Evolutionary conservation across 2,888 invertebrate species (phyloP).

Genomic region (Drosophila cognata): DNA sequence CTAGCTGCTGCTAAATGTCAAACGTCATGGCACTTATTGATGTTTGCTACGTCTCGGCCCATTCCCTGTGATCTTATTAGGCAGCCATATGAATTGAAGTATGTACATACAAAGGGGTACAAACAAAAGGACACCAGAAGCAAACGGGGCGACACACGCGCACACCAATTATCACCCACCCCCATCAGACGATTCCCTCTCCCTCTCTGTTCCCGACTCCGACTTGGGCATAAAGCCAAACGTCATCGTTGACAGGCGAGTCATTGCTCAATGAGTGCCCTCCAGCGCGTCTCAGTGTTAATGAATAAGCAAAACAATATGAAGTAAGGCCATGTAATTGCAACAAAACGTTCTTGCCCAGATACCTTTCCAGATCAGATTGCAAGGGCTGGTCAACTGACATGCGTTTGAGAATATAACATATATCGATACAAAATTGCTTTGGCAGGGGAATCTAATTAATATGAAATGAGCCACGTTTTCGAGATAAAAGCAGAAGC

Average conservation of each 20-base stretch:
- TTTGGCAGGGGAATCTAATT: slow-evolving; percentile 40
- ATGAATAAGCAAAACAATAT: slow-evolving; percentile 70
- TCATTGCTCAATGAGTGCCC: slow-evolving; percentile 66
- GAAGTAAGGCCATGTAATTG: slow-evolving; percentile 51
- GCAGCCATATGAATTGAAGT: slow-evolving; percentile 33
- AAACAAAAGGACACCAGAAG: slow-evolving; percentile 51
- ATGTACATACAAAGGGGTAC: slow-evolving; percentile 51
- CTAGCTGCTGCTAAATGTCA: slow-evolving; percentile 57
- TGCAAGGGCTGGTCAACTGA: slow-evolving; percentile 40
- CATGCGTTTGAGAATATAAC: slow-evolving; percentile 23
- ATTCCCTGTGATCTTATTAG: slow-evolving; percentile 70
- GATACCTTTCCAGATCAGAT: slow-evolving; percentile 49
- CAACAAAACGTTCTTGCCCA: slow-evolving; percentile 49
- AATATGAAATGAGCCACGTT: slow-evolving; percentile 25
- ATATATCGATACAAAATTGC: slow-evolving; percentile 18
- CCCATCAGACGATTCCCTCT: slow-evolving; percentile 32
- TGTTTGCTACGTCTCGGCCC: slow-evolving; percentile 54
- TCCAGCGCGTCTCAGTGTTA: slow-evolving; percentile 41
- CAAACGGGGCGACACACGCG: slow-evolving; percentile 56
- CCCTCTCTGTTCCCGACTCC: neutral
- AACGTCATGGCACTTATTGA: slow-evolving; percentile 72
- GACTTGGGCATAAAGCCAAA: slow-evolving; percentile 60
- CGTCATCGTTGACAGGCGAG: slow-evolving; percentile 69
- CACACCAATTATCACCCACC: slow-evolving; percentile 72
- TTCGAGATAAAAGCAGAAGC: neutral